Evolutionary conservation across 1,140 invertebrate species (phyloP).

Genomic region (Drosophila guanche): DNA sequence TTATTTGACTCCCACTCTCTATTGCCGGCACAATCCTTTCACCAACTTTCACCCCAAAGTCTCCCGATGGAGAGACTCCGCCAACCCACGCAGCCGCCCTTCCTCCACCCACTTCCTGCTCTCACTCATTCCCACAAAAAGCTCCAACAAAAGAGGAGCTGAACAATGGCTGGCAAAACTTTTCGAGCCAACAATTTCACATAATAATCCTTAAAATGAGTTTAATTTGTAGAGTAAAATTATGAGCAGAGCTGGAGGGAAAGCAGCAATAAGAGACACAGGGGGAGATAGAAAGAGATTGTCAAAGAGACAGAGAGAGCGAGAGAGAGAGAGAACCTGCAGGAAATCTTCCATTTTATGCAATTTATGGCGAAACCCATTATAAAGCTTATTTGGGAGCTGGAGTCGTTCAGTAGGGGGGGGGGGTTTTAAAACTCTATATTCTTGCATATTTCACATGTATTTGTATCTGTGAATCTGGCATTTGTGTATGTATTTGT

Average conservation of each 20-base stretch:
- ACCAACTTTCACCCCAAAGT: conserved; percentile 13
- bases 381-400: conserved; percentile 2
- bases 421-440: conserved; percentile 17
- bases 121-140: conserved; percentile 9
- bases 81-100: conserved; percentile 7
- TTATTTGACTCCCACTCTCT: conserved; percentile 27
- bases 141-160: conserved; percentile 23
- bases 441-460: conserved; percentile 56
- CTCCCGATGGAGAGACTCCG: conserved; percentile 4
- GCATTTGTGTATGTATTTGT: conserved; percentile 18
- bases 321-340: not conserved
- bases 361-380: conserved; percentile 19
- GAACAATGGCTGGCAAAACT: conserved; percentile 60
- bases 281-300: not conserved
- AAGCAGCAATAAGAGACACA: not conserved
- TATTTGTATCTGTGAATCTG: conserved; percentile 7
- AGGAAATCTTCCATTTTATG: conserved; percentile 10
- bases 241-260: conserved; percentile 36
- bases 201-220: conserved; percentile 83
- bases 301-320: not conserved
- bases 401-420: not conserved
- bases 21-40: conserved; percentile 20
- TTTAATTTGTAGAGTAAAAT: conserved; percentile 81
- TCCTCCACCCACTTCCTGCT: conserved; percentile 7
- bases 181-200: conserved; percentile 73